Base-by-base conservation (phyloP, 1,140 invertebrate genomes). In the Drosophila pachea region DNA sequence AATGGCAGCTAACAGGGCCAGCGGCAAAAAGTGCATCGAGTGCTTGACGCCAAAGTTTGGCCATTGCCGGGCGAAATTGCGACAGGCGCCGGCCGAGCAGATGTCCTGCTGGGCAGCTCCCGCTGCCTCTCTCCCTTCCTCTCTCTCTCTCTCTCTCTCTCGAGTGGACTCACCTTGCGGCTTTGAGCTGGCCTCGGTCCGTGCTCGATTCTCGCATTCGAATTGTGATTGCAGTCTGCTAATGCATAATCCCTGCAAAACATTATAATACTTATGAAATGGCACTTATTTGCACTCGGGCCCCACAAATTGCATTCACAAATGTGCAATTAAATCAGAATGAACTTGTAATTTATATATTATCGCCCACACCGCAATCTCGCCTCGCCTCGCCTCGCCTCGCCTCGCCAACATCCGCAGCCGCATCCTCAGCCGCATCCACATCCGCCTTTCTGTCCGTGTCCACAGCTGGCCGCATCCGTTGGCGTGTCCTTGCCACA, bases 271-370 rank as follows among this genome's bases (percentile, higher is more conserved):
- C 33, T n/a, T 53, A 52, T 22, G 22, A 58, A 1, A 58, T 52
- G 45, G 33, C 58, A 50, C 53, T 70, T 65, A 66, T 66, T 67
- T 59, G 62, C 68, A 66, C 42, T 33, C 35, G 38, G 22, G 22
- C 32, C 29, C 52, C 54, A 54, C 66, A 68, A 68, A 68, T 68
- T 59, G 68, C 68, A 83, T 67, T 54, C 67, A 50, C 79, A 86
- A 84, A 81, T 74, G 74, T 84, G 81, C 81, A 84, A 86, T 86
- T 84, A 86, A 84, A 84, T 74, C 73, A 81, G 76, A 84, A 81
- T 86, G 81, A 84, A 84, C 81, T 86, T 86, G 81, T 84, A 74
- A 84, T 84, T 84, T 84, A 84, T 83, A 64, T 68, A n/a, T 63
- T 70, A 22, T 22, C 22, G 22, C 22, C 22, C 22, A 22, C 22